Evolutionary conservation across 2,113 vertebrate species (phyloP), one percentile per base, ranked within the genome.

Genomic region (Drymodes brunneopygia): DNA sequence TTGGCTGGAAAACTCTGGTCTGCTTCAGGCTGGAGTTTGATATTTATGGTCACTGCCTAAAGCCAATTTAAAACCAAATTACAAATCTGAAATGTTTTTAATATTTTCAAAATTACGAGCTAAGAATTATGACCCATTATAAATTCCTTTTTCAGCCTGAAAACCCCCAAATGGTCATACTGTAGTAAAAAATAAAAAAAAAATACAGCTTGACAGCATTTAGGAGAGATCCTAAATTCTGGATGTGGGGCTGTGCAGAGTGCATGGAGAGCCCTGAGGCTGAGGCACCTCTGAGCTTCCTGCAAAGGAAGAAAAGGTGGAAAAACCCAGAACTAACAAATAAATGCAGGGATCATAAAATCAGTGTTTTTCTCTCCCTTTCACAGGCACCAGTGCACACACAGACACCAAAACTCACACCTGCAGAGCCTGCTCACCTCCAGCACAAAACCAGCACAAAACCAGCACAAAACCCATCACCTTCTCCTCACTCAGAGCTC

Each of bases 21-120:
- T 90, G 87, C 74, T 90, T 51, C 51, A 81, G 84, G 78, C 79
- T 90, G 74, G 92, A 77, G 36, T 66, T 47, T 67, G 33, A 51
- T 92, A 92, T 96, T 96, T 94, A 94, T 73, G 56, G 75, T 66
- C 74, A 62, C 44, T 60, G 47, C 51, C 62, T 54, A 81, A 88
- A 81, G 77, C 40, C 73, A 81, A 78, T 92, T 92, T 88, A 60
- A 96, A 95, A 81, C 20, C 33, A 22, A 94, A 83, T 66, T 31
- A 90, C 27, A 45, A 67, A 78, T 71, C 22, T 42, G 51, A 88
- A 87, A 50, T 81, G 69, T 67, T 91, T 92, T 85, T 62, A 57
- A 77, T 90, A 24, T 90, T 95, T 96, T 85, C 54, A 70, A 56
- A 73, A 80, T 21, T 50, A 70, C 0, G 3, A 77, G 36, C 27